Base-by-base conservation (phyloP, 1,140 invertebrate species). In the Hycleus cichorii region DNA sequence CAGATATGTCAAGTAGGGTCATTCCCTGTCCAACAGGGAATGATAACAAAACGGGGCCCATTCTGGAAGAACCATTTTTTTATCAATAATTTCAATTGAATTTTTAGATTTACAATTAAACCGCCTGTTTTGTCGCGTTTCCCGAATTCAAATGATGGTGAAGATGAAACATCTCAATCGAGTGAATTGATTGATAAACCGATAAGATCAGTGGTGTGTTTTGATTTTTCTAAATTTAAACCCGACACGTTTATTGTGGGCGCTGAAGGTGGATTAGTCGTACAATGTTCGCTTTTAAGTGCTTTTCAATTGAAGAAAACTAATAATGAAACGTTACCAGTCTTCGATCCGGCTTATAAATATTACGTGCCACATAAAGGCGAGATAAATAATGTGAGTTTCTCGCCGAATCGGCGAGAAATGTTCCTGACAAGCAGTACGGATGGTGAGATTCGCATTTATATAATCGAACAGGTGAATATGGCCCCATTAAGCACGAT, bases 201-300 rank as follows among this genome's bases (percentile, higher is more conserved):
- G 55, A 52, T 48, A 7, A 47, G 60, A 11, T 70, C 70, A n/a
- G 58, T 74, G n/a, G 56, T 66, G n/a, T 57, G 61, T 39, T 74
- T 74, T 49, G 67, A 71, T 63, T 74, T 74, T 63, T 73, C 72
- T 3, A 62, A 42, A 55, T 65, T 68, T 55, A 39, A 62, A 5
- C 64, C 62, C 3, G 71, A 73, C 50, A 64, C 70, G 43, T 74
- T 74, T 65, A 38, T 73, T 11, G 64, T 72, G 10, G 72, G 64
- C 3, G 58, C 63, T 42, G 72, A 74, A 57, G 70, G 72, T 7
- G 72, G 72, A 27, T 47, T 67, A 10, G 49, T 73, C 11, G 63
- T 68, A 12, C 64, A 68, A 45, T 73, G 72, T 59, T 72, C 71
- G 25, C 45, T 66, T 10, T 47, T 69, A n/a, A 70, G 69, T 26